Evolutionary conservation across 2,888 invertebrate genomes (phyloP), one percentile per base, ranked within the genome.

Genomic region (Cephonodes hylas): DNA sequence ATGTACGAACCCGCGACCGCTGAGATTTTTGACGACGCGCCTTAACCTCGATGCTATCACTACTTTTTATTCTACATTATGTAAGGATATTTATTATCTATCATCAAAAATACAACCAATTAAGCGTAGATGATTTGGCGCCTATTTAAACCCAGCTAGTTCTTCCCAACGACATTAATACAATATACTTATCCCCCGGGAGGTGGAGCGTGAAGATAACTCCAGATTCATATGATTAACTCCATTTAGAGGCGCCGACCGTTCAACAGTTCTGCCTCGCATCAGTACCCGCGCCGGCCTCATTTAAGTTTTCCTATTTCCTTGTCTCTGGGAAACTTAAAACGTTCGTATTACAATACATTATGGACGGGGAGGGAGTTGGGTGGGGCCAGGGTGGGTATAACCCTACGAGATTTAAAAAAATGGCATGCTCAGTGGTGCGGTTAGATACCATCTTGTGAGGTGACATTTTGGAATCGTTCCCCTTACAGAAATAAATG

Each of bases 221-320:
- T 18, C 15, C 8, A 45, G 53, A 53, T 27, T 53, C 53, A 53
- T 53, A 53, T 53, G 53, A 53, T 53, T 53, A 59, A 59, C 46
- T 46, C 59, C 20, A n/a, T n/a, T n/a, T n/a, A n/a, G n/a, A 18
- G 42, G 20, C 34, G 22, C 18, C 25, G 58, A 10, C 6, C 38
- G 57, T 44, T 56, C 34, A 57, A 44, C 38, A 25, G 27, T 45
- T 45, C 22, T 18, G 15, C 23, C 22, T 31, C 61, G 58, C 61
- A 45, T 46, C 45, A 61, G 38, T 58, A 61, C 31, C 61, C 57
- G 60, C 38, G 57, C 45, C 42, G 56, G 42, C 44, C 57, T 48
- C 57, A 60, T 63, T 58, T 59, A 63, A 63, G 48, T 60, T 63
- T 63, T 60, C 60, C 45, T 60, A 60, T 63, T 63, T 58, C 60